Percentiles rank a stretch among this genome's conserved stretches.
These are phyloP conservation scores for Agelaius phoeniceus DNA, from an alignment of 2,113 vertebrate genomes.

Conservation along the genomic window DNA sequence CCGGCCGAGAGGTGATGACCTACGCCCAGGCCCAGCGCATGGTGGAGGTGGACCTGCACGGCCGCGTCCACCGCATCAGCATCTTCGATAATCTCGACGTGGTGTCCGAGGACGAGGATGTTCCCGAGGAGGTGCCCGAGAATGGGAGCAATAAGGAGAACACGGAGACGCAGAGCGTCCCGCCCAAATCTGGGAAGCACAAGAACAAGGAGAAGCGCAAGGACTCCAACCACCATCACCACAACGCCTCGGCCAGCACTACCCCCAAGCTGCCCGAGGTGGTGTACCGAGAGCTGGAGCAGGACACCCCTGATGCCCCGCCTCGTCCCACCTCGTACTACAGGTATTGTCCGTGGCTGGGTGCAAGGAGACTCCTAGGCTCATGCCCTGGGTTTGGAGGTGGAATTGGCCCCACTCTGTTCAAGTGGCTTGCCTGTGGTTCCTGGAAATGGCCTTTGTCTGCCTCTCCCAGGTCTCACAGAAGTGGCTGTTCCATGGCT, in stretches of 20 bases:
- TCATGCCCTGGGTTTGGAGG: background rate
- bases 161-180: constrained; percentile 81
- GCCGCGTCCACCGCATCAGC: constrained; percentile 94
- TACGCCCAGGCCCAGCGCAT: constrained; percentile 96
- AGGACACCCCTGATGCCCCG: constrained; percentile 91
- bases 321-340: constrained; percentile 92
- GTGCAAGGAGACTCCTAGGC: background rate
- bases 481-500: background rate
- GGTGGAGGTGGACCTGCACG: constrained; percentile 96
- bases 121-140: constrained; percentile 81
- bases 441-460: background rate
- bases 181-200: constrained; percentile 93
- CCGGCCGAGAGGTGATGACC: constrained; percentile 93
- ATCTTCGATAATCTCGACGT: constrained; percentile 97
- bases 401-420: accelerated
- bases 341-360: constrained; percentile 74
- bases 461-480: accelerated
- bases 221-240: constrained; percentile 89
- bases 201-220: constrained; percentile 98
- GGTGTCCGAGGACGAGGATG: constrained; percentile 94
- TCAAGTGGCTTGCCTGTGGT: accelerated
- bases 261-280: constrained; percentile 95
- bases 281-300: constrained; percentile 93
- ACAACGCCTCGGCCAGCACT: constrained; percentile 83
- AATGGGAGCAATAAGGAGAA: constrained; percentile 90